Percentiles rank a stretch among this genome's conserved stretches.
phyloP scores from a whole-genome alignment of 2,888 invertebrate genomes.

The Aphodius granarius region DNA sequence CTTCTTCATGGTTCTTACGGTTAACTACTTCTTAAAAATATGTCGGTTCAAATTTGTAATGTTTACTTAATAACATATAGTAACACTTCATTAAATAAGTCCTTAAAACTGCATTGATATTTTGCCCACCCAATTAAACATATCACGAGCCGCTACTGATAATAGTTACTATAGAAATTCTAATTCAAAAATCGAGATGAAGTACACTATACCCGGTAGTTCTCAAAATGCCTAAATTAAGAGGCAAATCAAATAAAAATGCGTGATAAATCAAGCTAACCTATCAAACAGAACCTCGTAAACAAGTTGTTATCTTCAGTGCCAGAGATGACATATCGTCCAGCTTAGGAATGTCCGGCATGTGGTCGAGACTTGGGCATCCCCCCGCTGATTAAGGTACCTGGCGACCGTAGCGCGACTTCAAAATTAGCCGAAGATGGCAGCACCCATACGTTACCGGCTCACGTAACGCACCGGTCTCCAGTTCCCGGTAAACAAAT shows the following conservation, averaged over 20 bases:
- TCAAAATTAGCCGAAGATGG: slow-evolving; percentile 4
- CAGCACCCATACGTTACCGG: slow-evolving; percentile 2
- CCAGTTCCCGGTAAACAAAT: slow-evolving; percentile 3
- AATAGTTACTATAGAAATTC: too few relatives aligned
- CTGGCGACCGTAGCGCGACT: slow-evolving; percentile 5
- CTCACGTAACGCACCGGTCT: neutral
- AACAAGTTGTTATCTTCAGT: slow-evolving; percentile 50
- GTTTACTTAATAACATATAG: too few relatives aligned
- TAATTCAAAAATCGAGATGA: too few relatives aligned
- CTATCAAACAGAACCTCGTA: slow-evolving; percentile 45
- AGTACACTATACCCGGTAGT: neutral
- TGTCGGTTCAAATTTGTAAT: too few relatives aligned
- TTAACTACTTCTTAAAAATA: too few relatives aligned
- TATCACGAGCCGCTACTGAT: too few relatives aligned
- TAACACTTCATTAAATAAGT: too few relatives aligned
- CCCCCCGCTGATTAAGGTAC: slow-evolving; percentile 19
- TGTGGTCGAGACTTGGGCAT: slow-evolving; percentile 36
- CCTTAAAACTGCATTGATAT: too few relatives aligned
- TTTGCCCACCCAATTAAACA: too few relatives aligned
- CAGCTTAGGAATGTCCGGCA: slow-evolving; percentile 46
- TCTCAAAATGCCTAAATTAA: neutral
- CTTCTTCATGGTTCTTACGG: too few relatives aligned
- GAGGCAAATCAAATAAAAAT: neutral
- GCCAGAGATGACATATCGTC: slow-evolving; percentile 48
- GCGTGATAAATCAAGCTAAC: neutral